Percentiles rank a stretch among this genome's conserved stretches.
phyloP scores from a whole-genome alignment of 1,140 invertebrate species.

The Dufourea novaeangliae region DNA sequence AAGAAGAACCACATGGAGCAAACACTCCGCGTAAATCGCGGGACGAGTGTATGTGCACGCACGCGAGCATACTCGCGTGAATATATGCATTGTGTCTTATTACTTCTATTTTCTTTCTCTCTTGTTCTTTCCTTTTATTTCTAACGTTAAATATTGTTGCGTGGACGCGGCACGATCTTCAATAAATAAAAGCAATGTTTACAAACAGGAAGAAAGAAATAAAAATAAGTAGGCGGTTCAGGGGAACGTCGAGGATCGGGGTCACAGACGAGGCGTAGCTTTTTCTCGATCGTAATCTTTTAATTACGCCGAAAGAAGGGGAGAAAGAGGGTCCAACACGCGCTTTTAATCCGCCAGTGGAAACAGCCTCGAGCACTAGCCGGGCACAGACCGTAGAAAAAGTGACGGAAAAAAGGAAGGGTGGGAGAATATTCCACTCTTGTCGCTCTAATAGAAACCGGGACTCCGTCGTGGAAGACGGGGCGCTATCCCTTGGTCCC shows the following conservation, averaged over 20 bases:
- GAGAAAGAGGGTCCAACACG: no score
- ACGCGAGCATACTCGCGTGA: no score
- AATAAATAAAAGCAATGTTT: no score
- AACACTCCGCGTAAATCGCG: no score
- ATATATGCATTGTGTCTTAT: no score
- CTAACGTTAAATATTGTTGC: constrained; percentile 39
- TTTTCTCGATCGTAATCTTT: constrained; percentile 59
- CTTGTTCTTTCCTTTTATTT: no score
- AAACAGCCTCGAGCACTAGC: constrained; percentile 12
- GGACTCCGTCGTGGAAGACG: constrained; percentile 14
- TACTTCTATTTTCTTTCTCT: no score
- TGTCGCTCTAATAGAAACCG: constrained; percentile 15
- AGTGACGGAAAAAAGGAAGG: background rate
- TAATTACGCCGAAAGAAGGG: constrained; percentile 42
- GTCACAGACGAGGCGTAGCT: constrained; percentile 25
- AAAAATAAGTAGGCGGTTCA: no score
- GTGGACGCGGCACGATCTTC: no score
- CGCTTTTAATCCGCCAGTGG: background rate
- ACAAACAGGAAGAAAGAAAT: no score
- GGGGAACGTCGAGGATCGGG: background rate
- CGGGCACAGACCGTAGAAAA: background rate
- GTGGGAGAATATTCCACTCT: background rate
- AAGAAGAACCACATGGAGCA: no score
- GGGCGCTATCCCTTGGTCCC: constrained; percentile 18
- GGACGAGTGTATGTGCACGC: no score